Conservation (phyloP, 23 tunicate genomes). For the Trididemnum nubilum region DNA sequence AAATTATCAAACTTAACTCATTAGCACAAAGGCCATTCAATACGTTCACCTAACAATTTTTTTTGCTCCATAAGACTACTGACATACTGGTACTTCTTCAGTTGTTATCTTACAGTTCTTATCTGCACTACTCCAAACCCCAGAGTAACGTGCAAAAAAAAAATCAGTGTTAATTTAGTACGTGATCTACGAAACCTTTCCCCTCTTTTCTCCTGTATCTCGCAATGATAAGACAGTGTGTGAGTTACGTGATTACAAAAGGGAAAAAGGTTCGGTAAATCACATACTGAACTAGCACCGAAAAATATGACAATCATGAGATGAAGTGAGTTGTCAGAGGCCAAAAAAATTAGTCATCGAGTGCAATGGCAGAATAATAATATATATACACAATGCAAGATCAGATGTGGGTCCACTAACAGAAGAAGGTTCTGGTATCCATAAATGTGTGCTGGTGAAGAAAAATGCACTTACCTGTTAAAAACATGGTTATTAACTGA, state of each 20-base stretch:
- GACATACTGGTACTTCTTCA: background rate
- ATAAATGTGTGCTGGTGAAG: background rate
- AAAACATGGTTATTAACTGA: conserved; percentile 7
- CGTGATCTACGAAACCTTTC: background rate
- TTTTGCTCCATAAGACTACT: background rate
- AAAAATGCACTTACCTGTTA: conserved; percentile 9
- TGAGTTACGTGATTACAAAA: background rate
- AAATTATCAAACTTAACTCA: background rate
- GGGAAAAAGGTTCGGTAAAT: background rate
- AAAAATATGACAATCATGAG: background rate
- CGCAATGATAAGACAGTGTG: background rate
- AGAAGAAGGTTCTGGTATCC: background rate
- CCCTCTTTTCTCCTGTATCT: background rate
- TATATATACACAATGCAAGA: background rate
- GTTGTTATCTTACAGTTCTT: no score
- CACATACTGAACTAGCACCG: conserved; percentile 2
- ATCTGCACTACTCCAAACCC: no score
- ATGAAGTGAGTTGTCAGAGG: background rate
- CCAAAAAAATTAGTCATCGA: background rate
- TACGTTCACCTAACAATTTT: background rate
- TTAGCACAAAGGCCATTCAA: background rate
- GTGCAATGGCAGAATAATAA: background rate
- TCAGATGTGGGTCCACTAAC: background rate
- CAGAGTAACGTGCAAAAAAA: background rate
- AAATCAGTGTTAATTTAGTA: background rate